Evolutionary conservation across 2,888 invertebrate species (phyloP), one percentile per base, ranked within the genome.

Genomic region (Orchesellides sinensis): DNA sequence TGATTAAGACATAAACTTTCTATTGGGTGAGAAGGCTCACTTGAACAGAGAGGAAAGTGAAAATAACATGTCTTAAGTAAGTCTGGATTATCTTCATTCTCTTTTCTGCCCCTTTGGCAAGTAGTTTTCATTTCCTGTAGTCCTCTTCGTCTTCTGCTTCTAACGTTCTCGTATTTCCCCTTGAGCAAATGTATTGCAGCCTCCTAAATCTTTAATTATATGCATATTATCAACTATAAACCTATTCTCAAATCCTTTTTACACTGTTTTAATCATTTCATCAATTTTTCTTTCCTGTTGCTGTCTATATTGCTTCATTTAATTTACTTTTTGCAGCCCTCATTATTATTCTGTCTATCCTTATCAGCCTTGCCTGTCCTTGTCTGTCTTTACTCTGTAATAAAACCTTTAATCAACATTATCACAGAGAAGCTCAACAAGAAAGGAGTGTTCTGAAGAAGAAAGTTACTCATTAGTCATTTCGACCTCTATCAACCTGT

Each of bases 1-100:
- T 77, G 68, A 77, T 77, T 68, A 56, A 77, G 77, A 59, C 68
- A 47, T 68, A 77, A 77, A 65, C 3, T 59, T 59, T 61, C 25
- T 59, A 72, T 59, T 72, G 59, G 59, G 27, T 21, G 40, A 54
- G 59, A 29, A 59, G 17, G n/a, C 21, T 10, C n/a, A 32, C 52
- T 10, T 52, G 3, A n/a, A 4, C 17, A 45, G 59, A 56, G 25
- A 59, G 45, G 10, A 29, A 54, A 70, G 23, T 45, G 29, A 70
- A 56, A 70, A 70, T 54, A 59, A n/a, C 23, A 47, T 21, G 8
- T 59, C 59, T 47, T 40, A 45, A 65, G 45, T 45, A 10, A 65
- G 65, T 65, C 10, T 19, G 21, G 35, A 5, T 45, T 45, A 65
- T 65, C 65, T 40, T 40, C 40, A 40, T 40, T 40, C n/a, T 40